Base-by-base conservation (phyloP, 2,888 invertebrate genomes). In the Ormyrus pomaceus region DNA sequence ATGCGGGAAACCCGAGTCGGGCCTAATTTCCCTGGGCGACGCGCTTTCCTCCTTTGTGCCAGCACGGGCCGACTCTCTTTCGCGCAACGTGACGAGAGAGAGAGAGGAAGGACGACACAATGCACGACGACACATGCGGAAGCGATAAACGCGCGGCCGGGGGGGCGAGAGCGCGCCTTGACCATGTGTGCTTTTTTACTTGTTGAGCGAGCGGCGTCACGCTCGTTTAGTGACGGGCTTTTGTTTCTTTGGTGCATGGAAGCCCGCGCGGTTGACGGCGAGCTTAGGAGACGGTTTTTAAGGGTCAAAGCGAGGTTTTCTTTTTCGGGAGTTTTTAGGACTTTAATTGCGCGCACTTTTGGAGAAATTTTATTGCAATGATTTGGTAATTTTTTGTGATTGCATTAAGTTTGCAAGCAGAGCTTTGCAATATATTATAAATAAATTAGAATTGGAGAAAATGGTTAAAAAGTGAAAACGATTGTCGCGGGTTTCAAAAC, bases 121-220 rank as follows among this genome's bases (percentile, higher is more conserved):
- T 34, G 55, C 9, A 51, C 9, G 66, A 66, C 51, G 55, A 66
- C 19, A 78, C 78, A 78, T 73, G 72, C 72, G 72, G 78, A 78
- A 78, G 50, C 72, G 78, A 78, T 78, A 78, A 78, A 55, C 65
- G 0, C 4, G 10, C 8, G n/a, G n/a, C 7, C 34, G 34, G 34
- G 34, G 2, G 34, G 46, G 45, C 70, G 50, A 50, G 56, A 51
- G 70, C 64, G 68, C 48, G 10, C 11, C 51, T 55, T 34, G 34
- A 34, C 34, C 13, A 46, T 13, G 19, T 13, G 1, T 58, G 59
- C 9, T 46, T 11, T 56, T 48, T 76, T 62, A 76, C 76, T 76
- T 76, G 76, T 69, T 69, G 69, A 76, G 48, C 66, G 5, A 1
- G 13, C 11, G 58, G 51, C 48, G 69, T 9, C 34, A 34, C n/a